Base-by-base conservation (phyloP, 2,113 vertebrate species). In the Anolis sagrei region DNA sequence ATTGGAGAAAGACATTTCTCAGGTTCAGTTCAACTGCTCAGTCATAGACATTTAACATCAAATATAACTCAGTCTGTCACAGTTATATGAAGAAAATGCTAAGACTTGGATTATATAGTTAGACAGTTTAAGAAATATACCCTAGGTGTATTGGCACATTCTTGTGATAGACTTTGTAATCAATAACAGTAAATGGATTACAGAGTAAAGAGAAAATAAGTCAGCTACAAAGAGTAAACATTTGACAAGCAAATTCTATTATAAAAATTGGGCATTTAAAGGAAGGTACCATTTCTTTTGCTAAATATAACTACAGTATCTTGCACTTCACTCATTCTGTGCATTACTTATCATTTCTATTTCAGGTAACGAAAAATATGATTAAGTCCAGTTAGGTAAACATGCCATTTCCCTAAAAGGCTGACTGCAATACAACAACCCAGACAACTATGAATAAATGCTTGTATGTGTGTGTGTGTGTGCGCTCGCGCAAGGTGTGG, bases 101-200 rank as follows among this genome's bases (percentile, higher is more conserved):
- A 13, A 78, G 87, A 94, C 36, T 79, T 82, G 81, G 49, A 72
- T 88, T 84, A 88, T 69, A 83, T 78, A 88, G 83, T 21, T 49
- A 84, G 66, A 54, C 21, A 79, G 27, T 62, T 25, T 64, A 44
- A 44, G 39, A 44, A 81, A 76, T 32, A 8, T 62, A 27, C 11
- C 9, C 32, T 69, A 76, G 27, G 4, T 36, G 25, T 27, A 73
- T 25, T n/a, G 72, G 49, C 32, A 74, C 58, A 68, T 27, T 62
- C 27, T 74, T 83, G 23, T n/a, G 64, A 61, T 27, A 66, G 58
- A 75, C 18, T 58, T 25, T 62, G 25, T 14, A 73, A 4, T 27
- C 39, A 61, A 58, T 25, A 84, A 10, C 25, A 77, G 27, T 10
- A 79, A 62, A 39, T 11, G 19, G 11, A 5, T 32, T 23, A 70